Evolutionary conservation across 2,888 invertebrate genomes (phyloP).

Genomic region (Euphydryas editha): DNA sequence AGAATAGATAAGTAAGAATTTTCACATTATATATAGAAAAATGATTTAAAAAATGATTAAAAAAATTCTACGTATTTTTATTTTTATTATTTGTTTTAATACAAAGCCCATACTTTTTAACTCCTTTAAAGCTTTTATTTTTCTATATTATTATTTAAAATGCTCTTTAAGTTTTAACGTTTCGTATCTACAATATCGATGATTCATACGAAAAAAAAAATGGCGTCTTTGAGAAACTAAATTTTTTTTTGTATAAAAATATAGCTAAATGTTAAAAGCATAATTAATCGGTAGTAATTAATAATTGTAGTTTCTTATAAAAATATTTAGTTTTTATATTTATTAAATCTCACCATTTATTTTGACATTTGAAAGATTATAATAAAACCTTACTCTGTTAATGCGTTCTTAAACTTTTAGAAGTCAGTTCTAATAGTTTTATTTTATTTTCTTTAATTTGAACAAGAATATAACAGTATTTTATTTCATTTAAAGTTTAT

Average conservation of each 20-base stretch:
- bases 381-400: not conserved
- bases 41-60: too few relatives aligned
- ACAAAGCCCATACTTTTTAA: not conserved
- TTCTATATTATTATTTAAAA: not conserved
- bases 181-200: conserved; percentile 4
- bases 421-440: not conserved
- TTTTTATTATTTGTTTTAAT: too few relatives aligned
- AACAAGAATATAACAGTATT: too few relatives aligned
- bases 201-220: not conserved
- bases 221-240: not conserved
- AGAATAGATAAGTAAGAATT: too few relatives aligned
- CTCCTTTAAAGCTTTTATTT: not conserved
- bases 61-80: too few relatives aligned
- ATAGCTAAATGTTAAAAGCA: not conserved
- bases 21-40: too few relatives aligned
- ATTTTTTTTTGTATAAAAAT: not conserved
- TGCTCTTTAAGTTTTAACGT: not conserved
- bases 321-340: not conserved
- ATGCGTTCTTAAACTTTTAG: not conserved
- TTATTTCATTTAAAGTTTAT: too few relatives aligned
- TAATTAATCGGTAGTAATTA: not conserved
- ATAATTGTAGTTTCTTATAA: not conserved
- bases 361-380: not conserved
- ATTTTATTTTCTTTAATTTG: not conserved
- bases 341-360: not conserved